phyloP scores from a whole-genome alignment of 2,888 invertebrate genomes.

The Pyrrhia umbra region DNA sequence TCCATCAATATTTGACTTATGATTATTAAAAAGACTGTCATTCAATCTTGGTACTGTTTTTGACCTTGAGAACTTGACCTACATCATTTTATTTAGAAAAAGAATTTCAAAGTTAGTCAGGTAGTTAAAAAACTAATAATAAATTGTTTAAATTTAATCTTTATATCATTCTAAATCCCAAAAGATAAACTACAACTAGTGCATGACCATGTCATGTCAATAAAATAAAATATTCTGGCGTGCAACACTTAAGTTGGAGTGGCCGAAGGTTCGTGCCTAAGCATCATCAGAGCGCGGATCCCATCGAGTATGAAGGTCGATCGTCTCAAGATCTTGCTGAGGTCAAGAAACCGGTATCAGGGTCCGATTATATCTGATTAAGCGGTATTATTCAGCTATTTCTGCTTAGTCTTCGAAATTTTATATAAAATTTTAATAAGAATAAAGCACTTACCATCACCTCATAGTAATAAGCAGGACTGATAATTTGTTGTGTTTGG shows the following conservation, averaged over 20 bases:
- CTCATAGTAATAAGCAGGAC: background rate
- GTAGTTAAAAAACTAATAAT: too few relatives aligned
- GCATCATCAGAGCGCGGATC: slow-evolving; percentile 46
- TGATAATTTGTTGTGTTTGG: too few relatives aligned
- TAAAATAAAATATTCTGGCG: slow-evolving; percentile 59
- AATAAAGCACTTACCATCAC: background rate
- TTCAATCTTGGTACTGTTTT: too few relatives aligned
- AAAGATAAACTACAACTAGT: slow-evolving; percentile 24
- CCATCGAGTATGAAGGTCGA: slow-evolving; percentile 57
- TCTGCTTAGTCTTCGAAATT: background rate
- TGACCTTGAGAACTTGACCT: too few relatives aligned
- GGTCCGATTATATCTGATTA: slow-evolving; percentile 47
- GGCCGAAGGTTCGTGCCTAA: slow-evolving; percentile 59
- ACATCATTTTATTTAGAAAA: too few relatives aligned
- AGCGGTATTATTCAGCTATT: slow-evolving; percentile 33
- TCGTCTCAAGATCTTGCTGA: slow-evolving; percentile 53
- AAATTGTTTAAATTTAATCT: too few relatives aligned
- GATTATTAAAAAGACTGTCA: too few relatives aligned
- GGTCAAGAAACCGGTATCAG: slow-evolving; percentile 57
- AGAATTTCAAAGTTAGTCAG: too few relatives aligned
- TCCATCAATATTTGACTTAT: too few relatives aligned
- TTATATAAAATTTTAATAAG: background rate
- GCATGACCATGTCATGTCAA: slow-evolving; percentile 26
- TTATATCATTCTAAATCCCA: too few relatives aligned
- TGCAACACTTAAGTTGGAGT: slow-evolving; percentile 39